Conservation (phyloP, 2,888 invertebrate species). For the Drosophila emarginata region DNA sequence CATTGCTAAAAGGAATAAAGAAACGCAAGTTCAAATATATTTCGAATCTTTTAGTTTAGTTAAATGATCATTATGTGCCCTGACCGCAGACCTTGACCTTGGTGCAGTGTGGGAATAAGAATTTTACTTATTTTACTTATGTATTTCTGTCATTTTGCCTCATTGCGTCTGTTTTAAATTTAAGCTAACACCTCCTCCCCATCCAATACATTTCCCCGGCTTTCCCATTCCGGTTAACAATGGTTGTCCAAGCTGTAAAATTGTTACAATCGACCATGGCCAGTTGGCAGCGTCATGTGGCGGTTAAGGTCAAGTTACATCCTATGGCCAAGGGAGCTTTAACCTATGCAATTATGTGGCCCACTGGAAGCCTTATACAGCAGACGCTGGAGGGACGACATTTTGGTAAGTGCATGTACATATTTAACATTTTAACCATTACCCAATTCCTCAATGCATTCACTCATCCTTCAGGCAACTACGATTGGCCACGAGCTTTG, state of each 20-base stretch:
- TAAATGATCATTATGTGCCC: background rate
- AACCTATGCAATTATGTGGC: constrained; percentile 88
- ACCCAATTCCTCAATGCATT: background rate
- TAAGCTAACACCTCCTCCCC: background rate
- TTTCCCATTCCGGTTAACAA: constrained; percentile 20
- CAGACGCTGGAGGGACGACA: constrained; percentile 87
- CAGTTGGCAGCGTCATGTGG: constrained; percentile 50
- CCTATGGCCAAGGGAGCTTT: constrained; percentile 85
- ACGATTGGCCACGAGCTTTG: constrained; percentile 87
- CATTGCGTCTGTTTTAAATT: background rate
- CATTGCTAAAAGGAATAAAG: background rate
- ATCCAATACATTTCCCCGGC: background rate
- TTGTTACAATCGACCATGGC: constrained; percentile 36
- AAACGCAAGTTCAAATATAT: background rate
- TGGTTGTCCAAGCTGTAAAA: constrained; percentile 35
- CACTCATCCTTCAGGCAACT: constrained; percentile 81
- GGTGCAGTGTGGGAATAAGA: background rate
- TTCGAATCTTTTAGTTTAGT: background rate
- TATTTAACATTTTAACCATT: background rate
- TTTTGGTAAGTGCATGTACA: constrained; percentile 83
- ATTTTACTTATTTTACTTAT: background rate
- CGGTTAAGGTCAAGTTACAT: constrained; percentile 56
- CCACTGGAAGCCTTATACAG: constrained; percentile 88
- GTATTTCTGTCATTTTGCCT: background rate
- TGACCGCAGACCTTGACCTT: constrained; percentile 4